Evolutionary conservation across 2,888 invertebrate species (phyloP), one percentile per base, ranked within the genome.

Genomic region (Melolontha melolontha): DNA sequence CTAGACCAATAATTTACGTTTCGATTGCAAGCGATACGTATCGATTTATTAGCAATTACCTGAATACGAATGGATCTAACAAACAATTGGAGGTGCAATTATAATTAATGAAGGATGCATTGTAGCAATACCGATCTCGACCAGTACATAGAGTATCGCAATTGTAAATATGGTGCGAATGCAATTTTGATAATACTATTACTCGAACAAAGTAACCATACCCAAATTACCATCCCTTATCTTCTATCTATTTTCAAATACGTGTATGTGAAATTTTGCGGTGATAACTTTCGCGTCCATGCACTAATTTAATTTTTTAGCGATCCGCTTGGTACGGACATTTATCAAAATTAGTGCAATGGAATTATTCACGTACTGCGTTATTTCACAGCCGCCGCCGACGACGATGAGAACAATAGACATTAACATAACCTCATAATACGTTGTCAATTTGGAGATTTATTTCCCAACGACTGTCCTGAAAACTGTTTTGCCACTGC

Each of bases 311-410:
- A 62, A 62, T 44, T 14, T 55, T 55, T 55, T 55, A 40, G 40
- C 47, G 47, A 44, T 27, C 42, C 12, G 51, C 17, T 7, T 64
- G n/a, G 2, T 11, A 10, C 27, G 52, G 22, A 42, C 27, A 64
- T 64, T 51, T 14, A 52, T 64, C 64, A 51, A 51, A 64, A 64
- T 42, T 42, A 64, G 52, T 8, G 51, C 50, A 27, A 40, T 64
- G 34, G 17, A 51, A 52, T 64, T 64, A 51, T 52, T 52, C 52
- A 22, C 22, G 27, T 47, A 29, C 62, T n/a, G 17, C 10, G 17
- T 5, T 34, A 39, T 52, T 52, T 52, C 16, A 14, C 7, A 2
- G 34, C 10, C 34, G 34, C 8, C 34, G 4, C 22, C 22, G 22
- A 1, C 22, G 4, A 22, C 12, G 34, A 0, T 39, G 34, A 52